phyloP scores from a whole-genome alignment of 2,797 vertebrate genomes.

The Spondyliosoma cantharus region DNA sequence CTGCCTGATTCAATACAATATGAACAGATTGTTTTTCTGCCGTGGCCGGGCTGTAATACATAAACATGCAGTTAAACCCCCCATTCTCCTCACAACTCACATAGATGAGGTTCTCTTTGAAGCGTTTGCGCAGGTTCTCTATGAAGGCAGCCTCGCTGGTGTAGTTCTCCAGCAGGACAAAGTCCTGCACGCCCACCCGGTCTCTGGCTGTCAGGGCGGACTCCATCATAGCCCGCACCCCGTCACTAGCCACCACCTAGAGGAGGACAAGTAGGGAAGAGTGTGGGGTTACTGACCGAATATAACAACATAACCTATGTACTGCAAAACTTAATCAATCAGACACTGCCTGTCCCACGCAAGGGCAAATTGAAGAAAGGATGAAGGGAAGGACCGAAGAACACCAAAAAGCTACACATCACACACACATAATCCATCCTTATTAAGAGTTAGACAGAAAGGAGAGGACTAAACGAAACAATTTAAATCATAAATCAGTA shows the following conservation, averaged over 20 bases:
- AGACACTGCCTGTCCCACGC: slow-evolving; percentile 1
- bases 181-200: slow-evolving; percentile 97
- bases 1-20: background rate
- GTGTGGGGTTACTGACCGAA: slow-evolving; percentile 11
- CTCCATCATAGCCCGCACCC: slow-evolving; percentile 95
- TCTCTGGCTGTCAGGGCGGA: slow-evolving; percentile 97
- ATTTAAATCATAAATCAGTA: slow-evolving; percentile 6
- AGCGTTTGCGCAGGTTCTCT: slow-evolving; percentile 95
- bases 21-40: no score
- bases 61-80: background rate
- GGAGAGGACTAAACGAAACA: background rate
- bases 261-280: slow-evolving; percentile 14
- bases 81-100: slow-evolving; percentile 72
- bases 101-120: slow-evolving; percentile 98
- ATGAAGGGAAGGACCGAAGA: background rate
- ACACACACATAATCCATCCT: slow-evolving; percentile 23
- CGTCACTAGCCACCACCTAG: slow-evolving; percentile 92
- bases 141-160: slow-evolving; percentile 97
- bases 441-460: slow-evolving; percentile 9
- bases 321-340: slow-evolving; percentile 36
- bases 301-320: background rate
- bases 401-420: slow-evolving; percentile 16
- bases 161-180: slow-evolving; percentile 97
- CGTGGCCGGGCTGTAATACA: rapidly evolving
- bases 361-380: background rate